Base-by-base conservation (phyloP, 2,888 invertebrate species). In the Steinernema carpocapsae region DNA sequence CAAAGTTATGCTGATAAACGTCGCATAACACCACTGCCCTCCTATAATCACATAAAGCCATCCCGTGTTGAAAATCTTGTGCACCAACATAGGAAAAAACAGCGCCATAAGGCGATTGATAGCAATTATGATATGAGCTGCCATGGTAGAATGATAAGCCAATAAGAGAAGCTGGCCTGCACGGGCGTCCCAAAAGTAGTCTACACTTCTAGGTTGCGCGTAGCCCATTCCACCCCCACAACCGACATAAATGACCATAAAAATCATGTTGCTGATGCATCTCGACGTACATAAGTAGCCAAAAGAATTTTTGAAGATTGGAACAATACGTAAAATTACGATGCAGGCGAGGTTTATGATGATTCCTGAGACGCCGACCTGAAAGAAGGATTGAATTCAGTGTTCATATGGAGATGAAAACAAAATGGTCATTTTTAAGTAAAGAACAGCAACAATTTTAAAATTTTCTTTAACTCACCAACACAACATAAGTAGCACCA, bases 191-290 rank as follows among this genome's bases (percentile, higher is more conserved):
- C 22, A 10, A 4, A 56, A 56, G 26, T 56, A 56, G 26, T 56
- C 26, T 22, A 56, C 12, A 19, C 17, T 12, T 56, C 56, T 3
- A 6, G 56, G 56, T 22, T 56, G 56, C 56, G 26, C 24, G 22
- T 26, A 56, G 12, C 56, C 56, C 6, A 56, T 12, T 24, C 56
- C 56, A 19, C 56, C 56, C 26, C 56, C 56, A 17, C 56, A 56
- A 17, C n/a, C 56, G 6, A 56, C 56, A 26, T 56, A 56, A 26
- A 56, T 24, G 6, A 56, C 6, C 56, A 56, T 56, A 17, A 56
- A 56, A 24, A 26, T 24, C 56, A 56, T 56, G 26, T 56, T 56
- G 56, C 56, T 56, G 56, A 56, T 17, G 26, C 56, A 56, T 14
- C 56, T 22, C 4, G 56, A 56, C 7, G 56, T 56, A 26, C 56